These are phyloP conservation scores for Prorops nasuta DNA, from an alignment of 1,140 invertebrate species.

Conservation along the genomic window DNA sequence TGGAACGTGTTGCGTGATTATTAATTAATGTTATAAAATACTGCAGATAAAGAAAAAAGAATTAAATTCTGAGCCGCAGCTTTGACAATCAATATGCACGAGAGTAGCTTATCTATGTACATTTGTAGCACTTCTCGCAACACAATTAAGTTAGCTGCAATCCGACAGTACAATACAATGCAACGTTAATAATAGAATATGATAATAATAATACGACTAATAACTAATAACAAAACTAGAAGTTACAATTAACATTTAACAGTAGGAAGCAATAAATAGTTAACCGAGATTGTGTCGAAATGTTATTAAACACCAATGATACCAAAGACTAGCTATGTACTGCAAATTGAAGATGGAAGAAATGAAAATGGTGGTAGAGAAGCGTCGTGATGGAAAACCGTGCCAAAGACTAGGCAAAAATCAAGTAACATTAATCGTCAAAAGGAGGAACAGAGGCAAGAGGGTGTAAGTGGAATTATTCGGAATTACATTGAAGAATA, in stretches of 20 bases:
- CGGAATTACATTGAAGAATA: no score
- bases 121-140: neutral
- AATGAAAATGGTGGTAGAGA: no score
- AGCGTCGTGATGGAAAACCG: no score
- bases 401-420: no score
- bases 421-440: no score
- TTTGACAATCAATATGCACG: no score
- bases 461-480: no score
- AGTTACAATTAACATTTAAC: slow-evolving; percentile 29
- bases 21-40: no score
- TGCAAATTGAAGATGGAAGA: neutral
- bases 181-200: neutral
- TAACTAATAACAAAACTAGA: slow-evolving; percentile 36
- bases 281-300: slow-evolving; percentile 5
- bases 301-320: neutral
- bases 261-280: slow-evolving; percentile 33
- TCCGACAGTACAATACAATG: no score
- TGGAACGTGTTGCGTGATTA: slow-evolving; percentile 21
- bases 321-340: neutral
- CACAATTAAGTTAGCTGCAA: neutral
- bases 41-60: slow-evolving; percentile 20
- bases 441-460: neutral
- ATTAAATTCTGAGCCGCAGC: no score
- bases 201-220: slow-evolving; percentile 24
- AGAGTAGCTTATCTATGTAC: neutral